phyloP scores from a whole-genome alignment of 2,888 invertebrate species.

The Oscheius onirici region DNA sequence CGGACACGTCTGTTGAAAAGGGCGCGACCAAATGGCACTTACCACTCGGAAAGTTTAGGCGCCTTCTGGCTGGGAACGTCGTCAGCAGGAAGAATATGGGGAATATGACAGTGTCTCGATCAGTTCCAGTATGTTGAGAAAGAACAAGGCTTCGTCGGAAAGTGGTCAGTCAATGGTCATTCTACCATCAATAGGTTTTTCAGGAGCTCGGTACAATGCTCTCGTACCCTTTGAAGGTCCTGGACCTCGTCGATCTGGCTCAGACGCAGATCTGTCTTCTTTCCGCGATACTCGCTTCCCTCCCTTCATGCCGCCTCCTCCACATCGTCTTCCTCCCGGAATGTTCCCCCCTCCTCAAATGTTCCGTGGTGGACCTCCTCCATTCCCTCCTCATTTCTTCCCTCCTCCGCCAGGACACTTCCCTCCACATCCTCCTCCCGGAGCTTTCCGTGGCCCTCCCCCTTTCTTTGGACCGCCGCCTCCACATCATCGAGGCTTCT shows the following conservation, averaged over 20 bases:
- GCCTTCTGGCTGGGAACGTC: slow-evolving; percentile 48
- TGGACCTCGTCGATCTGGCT: slow-evolving; percentile 42
- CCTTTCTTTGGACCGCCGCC: slow-evolving; percentile 2
- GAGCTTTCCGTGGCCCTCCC: slow-evolving; percentile 15
- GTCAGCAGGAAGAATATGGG: slow-evolving; percentile 64
- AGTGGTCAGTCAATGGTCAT: too few species aligned
- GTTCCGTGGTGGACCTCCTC: slow-evolving; percentile 9
- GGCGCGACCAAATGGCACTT: too few species aligned
- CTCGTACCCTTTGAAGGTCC: slow-evolving; percentile 41
- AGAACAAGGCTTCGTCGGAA: slow-evolving; percentile 53
- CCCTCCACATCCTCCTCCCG: slow-evolving; percentile 25
- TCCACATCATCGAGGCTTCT: slow-evolving; percentile 26
- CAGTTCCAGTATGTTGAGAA: slow-evolving; percentile 49
- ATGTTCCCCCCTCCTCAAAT: slow-evolving; percentile 39
- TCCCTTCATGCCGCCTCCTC: slow-evolving; percentile 44
- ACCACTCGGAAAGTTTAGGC: neutral
- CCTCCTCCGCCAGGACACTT: slow-evolving; percentile 70
- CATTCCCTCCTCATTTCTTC: slow-evolving; percentile 72
- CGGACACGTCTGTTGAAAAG: slow-evolving; percentile 3
- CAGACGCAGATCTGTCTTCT: slow-evolving; percentile 44
- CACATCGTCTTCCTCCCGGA: slow-evolving; percentile 39
- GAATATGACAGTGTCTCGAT: slow-evolving; percentile 70
- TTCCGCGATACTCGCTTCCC: slow-evolving; percentile 36
- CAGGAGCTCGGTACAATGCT: slow-evolving; percentile 42
- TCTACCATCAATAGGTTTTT: slow-evolving; percentile 3